These are phyloP conservation scores for Austrolebias charrua DNA, from an alignment of 2,797 vertebrate genomes.

Conservation along the genomic window DNA sequence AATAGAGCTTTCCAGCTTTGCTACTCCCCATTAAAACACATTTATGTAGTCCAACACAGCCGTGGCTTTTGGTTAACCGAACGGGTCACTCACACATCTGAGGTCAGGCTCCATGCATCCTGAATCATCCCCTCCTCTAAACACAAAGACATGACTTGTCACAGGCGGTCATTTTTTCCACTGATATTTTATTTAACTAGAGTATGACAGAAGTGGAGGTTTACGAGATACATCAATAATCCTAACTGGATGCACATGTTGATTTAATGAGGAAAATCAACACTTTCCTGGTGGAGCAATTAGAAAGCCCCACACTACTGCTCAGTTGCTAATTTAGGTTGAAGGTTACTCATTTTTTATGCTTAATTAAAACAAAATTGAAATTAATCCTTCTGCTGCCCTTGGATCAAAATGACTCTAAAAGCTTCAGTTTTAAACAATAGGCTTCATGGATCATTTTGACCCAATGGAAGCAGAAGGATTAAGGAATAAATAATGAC, in stretches of 20 bases:
- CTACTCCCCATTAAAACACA: constrained; percentile 71
- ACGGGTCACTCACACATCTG: constrained; percentile 60
- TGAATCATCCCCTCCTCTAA: constrained; percentile 55
- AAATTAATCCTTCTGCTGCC: no score
- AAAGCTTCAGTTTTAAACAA: no score
- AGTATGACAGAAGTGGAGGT: constrained; percentile 39
- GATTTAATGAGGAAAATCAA: not conserved
- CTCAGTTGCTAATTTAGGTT: not conserved
- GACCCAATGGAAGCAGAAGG: no score
- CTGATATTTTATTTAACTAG: constrained; percentile 39
- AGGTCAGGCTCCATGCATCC: constrained; percentile 42
- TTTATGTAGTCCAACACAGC: constrained; percentile 61
- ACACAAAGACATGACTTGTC: constrained; percentile 55
- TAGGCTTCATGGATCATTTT: no score
- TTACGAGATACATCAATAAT: constrained; percentile 11
- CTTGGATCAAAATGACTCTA: no score
- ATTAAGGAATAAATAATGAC: constrained; percentile 1
- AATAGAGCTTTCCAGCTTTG: constrained; percentile 51
- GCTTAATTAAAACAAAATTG: constrained; percentile 1
- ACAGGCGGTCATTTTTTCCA: constrained; percentile 58
- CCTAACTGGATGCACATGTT: constrained; percentile 6
- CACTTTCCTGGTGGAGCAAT: not conserved
- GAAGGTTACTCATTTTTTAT: not conserved
- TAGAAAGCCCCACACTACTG: not conserved
- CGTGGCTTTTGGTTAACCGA: constrained; percentile 48